Evolutionary conservation across 2,113 vertebrate genomes (phyloP), one percentile per base, ranked within the genome.

Genomic region (Gallinago paraguaiae): DNA sequence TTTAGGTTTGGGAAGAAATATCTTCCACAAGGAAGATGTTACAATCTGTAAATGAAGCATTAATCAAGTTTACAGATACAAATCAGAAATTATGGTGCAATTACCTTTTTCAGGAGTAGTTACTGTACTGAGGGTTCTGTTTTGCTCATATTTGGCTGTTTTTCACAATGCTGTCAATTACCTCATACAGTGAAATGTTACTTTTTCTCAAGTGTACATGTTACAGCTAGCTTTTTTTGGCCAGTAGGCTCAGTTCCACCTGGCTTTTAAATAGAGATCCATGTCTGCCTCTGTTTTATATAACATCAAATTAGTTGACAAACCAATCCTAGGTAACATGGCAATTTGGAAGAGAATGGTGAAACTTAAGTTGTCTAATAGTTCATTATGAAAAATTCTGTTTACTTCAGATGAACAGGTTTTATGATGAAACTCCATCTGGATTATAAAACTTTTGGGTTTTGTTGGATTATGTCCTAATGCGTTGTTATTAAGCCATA

Each of bases 61-160:
- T 92, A 94, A 88, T 92, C 88, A 89, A 71, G 39, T 92, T 92
- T 88, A 51, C 48, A 79, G 61, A 81, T 93, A 64, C 23, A 75
- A 82, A 86, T 84, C 69, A 63, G 51, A 94, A 96, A 72, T 84
- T 61, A 68, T 69, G n/a, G 59, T 72, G 25, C n/a, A 59, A 67
- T 95, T 92, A 84, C 61, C 31, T 77, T 91, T 93, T 93, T 83
- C 75, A 60, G 82, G 64, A 81, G 45, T 67, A 68, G 46, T 70
- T 93, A 70, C 54, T 68, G 30, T 70, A 41, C 67, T 56, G 30
- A 70, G 39, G 50, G 23, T 54, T 82, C n/a, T 81, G 68, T n/a
- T 94, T 87, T 86, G 25, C 54, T 89, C 37, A 6, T 70, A 54
- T 85, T 69, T 83, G 77, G 19, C 48, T 60, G 5, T 86, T 75